Conservation (phyloP, 1,140 invertebrate genomes). For the Orussus abietinus region DNA sequence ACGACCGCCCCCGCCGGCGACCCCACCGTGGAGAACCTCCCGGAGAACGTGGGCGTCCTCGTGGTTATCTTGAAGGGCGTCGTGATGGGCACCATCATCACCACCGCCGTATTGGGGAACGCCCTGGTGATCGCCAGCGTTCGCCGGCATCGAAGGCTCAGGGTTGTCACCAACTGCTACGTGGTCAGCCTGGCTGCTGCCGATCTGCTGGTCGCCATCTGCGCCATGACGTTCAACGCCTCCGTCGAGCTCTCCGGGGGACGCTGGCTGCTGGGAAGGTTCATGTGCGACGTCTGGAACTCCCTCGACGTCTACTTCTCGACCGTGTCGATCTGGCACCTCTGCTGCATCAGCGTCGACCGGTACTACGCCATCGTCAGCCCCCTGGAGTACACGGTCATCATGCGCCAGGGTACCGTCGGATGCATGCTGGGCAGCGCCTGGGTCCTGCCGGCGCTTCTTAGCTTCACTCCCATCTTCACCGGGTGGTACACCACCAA, state of each 20-base stretch:
- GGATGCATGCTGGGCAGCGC: slow-evolving; percentile 79
- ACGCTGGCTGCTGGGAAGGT: slow-evolving; percentile 77
- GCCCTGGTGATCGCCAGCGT: slow-evolving; percentile 79
- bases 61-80: slow-evolving; percentile 67
- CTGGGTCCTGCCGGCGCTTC: slow-evolving; percentile 86
- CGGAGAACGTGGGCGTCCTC: slow-evolving; percentile 44
- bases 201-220: slow-evolving; percentile 82
- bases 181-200: slow-evolving; percentile 86
- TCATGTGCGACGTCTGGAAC: slow-evolving; percentile 89
- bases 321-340: slow-evolving; percentile 83
- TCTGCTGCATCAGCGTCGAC: slow-evolving; percentile 89
- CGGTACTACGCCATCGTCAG: slow-evolving; percentile 84
- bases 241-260: slow-evolving; percentile 70
- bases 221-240: slow-evolving; percentile 89
- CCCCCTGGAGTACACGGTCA: slow-evolving; percentile 82
- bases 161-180: slow-evolving; percentile 88
- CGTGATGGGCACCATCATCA: slow-evolving; percentile 78
- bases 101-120: slow-evolving; percentile 83
- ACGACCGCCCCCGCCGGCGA: slow-evolving; percentile 38
- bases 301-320: slow-evolving; percentile 89
- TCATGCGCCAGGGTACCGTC: slow-evolving; percentile 80
- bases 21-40: slow-evolving; percentile 40
- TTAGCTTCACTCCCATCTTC: slow-evolving; percentile 95
- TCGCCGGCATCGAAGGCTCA: slow-evolving; percentile 66
- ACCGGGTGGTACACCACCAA: slow-evolving; percentile 86